phyloP scores from a whole-genome alignment of 1,140 invertebrate species.

The Drosophila tsacasi region DNA sequence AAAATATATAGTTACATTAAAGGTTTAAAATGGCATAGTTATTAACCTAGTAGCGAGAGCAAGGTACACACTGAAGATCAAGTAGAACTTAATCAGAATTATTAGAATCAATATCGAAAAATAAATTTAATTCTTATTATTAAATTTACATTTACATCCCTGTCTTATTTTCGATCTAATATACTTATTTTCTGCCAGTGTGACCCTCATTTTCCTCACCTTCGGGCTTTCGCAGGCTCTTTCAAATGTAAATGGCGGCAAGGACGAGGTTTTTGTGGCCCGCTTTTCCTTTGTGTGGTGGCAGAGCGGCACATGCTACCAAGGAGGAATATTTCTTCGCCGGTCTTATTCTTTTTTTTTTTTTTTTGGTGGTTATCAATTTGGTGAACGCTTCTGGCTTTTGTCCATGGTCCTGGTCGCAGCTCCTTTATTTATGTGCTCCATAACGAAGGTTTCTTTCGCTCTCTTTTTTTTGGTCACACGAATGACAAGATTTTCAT shows the following conservation, averaged over 20 bases:
- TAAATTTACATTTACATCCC: too few species aligned
- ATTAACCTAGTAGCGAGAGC: neutral
- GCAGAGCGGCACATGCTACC: constrained; percentile 49
- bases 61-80: neutral
- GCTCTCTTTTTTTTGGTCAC: constrained; percentile 52
- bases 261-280: constrained; percentile 57
- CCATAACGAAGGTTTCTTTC: constrained; percentile 59
- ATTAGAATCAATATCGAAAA: neutral
- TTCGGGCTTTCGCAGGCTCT: constrained; percentile 61
- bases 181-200: constrained; percentile 17
- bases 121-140: too few species aligned
- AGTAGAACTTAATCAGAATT: neutral
- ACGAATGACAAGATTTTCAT: constrained; percentile 84
- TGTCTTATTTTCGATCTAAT: too few species aligned
- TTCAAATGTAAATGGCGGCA: constrained; percentile 79
- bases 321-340: constrained; percentile 38
- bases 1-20: neutral
- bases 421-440: constrained; percentile 73
- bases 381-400: constrained; percentile 70
- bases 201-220: constrained; percentile 39
- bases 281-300: constrained; percentile 47
- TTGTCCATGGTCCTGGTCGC: constrained; percentile 56
- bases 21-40: neutral
- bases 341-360: constrained; percentile 50
- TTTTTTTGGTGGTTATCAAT: constrained; percentile 78